Conservation (phyloP, 1,140 invertebrate genomes). For the Aphelinus certus region DNA sequence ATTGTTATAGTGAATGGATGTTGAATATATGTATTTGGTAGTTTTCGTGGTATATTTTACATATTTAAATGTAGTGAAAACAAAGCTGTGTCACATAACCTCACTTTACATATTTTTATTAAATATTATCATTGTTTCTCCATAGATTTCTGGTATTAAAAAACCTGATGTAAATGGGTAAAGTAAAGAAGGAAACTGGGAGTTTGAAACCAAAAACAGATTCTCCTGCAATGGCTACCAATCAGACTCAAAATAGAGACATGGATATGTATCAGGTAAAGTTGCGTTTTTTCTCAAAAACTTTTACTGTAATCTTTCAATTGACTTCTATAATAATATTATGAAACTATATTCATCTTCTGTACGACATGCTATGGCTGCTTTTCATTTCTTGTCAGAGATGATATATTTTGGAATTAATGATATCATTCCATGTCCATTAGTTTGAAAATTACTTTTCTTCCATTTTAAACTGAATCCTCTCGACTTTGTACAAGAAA, state of each 20-base stretch:
- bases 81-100: slow-evolving; percentile 12
- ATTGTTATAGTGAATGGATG: no score
- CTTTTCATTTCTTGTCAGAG: no score
- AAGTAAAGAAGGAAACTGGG: slow-evolving; percentile 53
- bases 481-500: slow-evolving; percentile 5
- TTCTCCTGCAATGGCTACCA: slow-evolving; percentile 42
- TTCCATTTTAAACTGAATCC: slow-evolving; percentile 14
- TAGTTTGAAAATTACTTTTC: no score
- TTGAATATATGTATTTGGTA: neutral
- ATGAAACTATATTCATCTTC: no score
- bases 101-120: neutral
- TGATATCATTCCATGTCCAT: no score
- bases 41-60: neutral
- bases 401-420: no score
- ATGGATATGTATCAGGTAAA: slow-evolving; percentile 61
- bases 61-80: neutral
- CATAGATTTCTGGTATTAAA: neutral
- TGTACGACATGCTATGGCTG: no score
- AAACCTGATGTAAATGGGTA: slow-evolving; percentile 52
- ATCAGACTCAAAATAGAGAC: slow-evolving; percentile 46
- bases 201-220: slow-evolving; percentile 54
- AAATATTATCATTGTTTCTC: neutral
- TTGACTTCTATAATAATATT: neutral
- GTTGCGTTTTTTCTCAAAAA: no score
- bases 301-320: no score